Evolutionary conservation across 2,797 vertebrate genomes (phyloP).

Genomic region (Pelochelys cantorii): DNA sequence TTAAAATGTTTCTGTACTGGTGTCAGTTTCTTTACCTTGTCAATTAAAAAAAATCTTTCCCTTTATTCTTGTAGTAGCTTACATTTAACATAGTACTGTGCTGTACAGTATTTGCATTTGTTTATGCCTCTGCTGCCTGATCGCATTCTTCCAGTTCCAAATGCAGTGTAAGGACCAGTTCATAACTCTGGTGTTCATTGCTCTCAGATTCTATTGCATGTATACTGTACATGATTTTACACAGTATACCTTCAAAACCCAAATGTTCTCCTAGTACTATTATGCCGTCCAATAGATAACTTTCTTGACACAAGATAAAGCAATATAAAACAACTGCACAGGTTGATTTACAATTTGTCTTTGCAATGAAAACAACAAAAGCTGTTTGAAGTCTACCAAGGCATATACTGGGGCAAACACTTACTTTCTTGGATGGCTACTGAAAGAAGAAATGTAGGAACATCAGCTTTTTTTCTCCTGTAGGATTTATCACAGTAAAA

Average conservation of each 20-base stretch:
- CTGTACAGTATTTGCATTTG: too few species aligned
- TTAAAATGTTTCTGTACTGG: too few species aligned
- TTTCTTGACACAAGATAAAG: neutral
- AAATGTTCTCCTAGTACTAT: neutral
- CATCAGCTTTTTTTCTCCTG: neutral
- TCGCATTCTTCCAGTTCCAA: too few species aligned
- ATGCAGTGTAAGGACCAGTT: too few species aligned
- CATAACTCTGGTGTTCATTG: too few species aligned
- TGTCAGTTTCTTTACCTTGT: too few species aligned
- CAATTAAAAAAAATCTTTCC: too few species aligned
- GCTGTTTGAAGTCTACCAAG: neutral
- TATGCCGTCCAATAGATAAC: neutral
- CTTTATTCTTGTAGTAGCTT: too few species aligned
- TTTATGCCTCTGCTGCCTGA: too few species aligned
- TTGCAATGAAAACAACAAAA: neutral
- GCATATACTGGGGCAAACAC: neutral
- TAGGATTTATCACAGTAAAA: neutral
- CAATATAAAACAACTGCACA: neutral
- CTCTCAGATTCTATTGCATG: too few species aligned
- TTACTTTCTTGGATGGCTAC: neutral
- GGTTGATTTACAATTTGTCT: neutral
- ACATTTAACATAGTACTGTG: too few species aligned
- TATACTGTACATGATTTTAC: accelerated
- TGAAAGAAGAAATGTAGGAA: neutral
- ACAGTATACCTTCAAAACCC: neutral